A percentile compares a stretch with the other conserved stretches of the same genome.
These are phyloP conservation scores for Elanus axillaris DNA, from an alignment of 2,113 vertebrate species.

Conservation along the genomic window DNA sequence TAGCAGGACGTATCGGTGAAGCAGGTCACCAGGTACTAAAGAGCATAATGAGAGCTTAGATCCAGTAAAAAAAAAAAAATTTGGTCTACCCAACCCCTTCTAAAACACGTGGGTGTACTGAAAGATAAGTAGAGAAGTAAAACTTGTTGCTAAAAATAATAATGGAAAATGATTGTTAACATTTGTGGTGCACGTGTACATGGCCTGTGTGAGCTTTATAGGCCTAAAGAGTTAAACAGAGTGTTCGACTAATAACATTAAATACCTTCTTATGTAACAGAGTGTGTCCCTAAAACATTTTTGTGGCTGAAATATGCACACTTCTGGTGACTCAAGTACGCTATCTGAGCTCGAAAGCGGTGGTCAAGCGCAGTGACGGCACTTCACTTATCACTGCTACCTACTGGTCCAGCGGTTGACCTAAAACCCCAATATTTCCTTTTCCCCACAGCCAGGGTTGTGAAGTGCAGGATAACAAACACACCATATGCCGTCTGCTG, in stretches of 20 bases:
- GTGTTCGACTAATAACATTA: background rate
- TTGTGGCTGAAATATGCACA: background rate
- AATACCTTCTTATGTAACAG: background rate
- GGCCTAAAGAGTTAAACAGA: background rate
- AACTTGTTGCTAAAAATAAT: background rate
- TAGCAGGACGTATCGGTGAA: background rate
- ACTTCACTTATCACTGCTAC: background rate
- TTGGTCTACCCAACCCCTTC: background rate
- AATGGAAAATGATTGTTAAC: background rate
- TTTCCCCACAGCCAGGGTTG: background rate
- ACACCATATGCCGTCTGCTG: background rate
- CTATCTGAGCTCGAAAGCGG: background rate
- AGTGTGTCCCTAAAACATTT: background rate
- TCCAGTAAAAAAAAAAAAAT: background rate
- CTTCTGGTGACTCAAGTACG: background rate
- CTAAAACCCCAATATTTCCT: conserved; percentile 5
- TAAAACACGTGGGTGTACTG: background rate
- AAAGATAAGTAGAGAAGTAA: background rate
- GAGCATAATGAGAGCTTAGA: background rate
- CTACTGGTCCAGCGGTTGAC: background rate
- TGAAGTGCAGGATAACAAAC: background rate
- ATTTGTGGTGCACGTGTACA: background rate
- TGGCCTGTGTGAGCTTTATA: background rate
- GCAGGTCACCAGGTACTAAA: background rate
- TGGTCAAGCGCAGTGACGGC: background rate